These are phyloP conservation scores for Helostoma temminkii DNA, from an alignment of 2,797 vertebrate genomes.

Conservation along the genomic window DNA sequence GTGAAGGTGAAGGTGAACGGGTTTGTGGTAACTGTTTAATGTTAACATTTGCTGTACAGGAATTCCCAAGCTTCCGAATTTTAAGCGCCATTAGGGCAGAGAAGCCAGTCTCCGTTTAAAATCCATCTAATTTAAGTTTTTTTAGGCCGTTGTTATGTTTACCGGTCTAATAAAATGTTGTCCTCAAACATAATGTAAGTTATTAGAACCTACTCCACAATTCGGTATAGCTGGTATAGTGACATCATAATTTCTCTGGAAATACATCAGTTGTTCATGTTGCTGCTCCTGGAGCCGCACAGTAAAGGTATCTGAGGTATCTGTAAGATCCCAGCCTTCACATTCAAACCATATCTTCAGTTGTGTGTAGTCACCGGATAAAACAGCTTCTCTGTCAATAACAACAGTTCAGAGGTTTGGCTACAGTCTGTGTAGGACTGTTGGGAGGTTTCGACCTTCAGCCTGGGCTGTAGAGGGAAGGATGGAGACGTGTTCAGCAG, in stretches of 20 bases:
- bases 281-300: too few species aligned
- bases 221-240: not conserved
- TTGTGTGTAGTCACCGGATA: too few species aligned
- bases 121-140: rapidly evolving
- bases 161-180: rapidly evolving
- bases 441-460: not conserved
- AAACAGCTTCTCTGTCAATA: not conserved
- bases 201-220: rapidly evolving
- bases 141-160: rapidly evolving
- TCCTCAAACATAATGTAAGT: rapidly evolving
- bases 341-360: too few species aligned
- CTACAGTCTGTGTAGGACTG: not conserved
- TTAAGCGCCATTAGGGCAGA: rapidly evolving
- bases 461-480: too few species aligned
- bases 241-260: too few species aligned
- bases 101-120: not conserved
- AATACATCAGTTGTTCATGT: rapidly evolving
- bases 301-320: too few species aligned
- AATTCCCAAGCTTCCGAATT: not conserved
- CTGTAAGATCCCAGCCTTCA: too few species aligned
- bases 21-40: not conserved
- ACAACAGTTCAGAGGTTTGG: not conserved
- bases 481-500: too few species aligned
- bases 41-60: too few species aligned
- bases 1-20: too few species aligned